Base-by-base conservation (phyloP, 2,797 vertebrate genomes). In the Leptatherina wallacei region DNA sequence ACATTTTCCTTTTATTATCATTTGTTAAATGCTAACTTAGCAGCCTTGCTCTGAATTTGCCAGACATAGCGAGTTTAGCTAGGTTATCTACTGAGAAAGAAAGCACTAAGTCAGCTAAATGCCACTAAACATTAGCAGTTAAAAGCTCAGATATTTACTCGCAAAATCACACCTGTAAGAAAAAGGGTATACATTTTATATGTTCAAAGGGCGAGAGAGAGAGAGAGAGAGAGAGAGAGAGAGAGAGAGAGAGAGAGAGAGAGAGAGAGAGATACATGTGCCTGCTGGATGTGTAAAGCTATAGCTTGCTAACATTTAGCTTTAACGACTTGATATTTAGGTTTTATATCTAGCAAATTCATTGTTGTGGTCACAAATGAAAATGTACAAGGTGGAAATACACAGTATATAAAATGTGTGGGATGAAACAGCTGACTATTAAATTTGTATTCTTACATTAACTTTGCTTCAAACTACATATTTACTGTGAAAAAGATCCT, bases 101-200 rank as follows among this genome's bases (percentile, higher is more conserved):
- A 22, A 10, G 3, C 6, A 6, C 0, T 1, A 22, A 29, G 4
- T 33, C 33, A 29, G 35, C 44, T 1, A 42, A 0, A 0, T 2
- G 6, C 18, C 30, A 3, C 33, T 38, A 22, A 69, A 33, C n/a
- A 27, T 0, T 2, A 18, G 6, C 13, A 62, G 24, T 33, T 65
- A 9, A 32, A 52, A 59, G 4, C 3, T 6, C 22, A 58, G 10
- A 8, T n/a, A n/a, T 49, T n/a, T 49, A 49, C 8, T 49, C 20
- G 6, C 2, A 20, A 44, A 44, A 44, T 2, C 6, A 24, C n/a
- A 51, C 3, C 40, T 11, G 4, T 14, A 49, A 22, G 18, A 49
- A n/a, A n/a, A n/a, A 49, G 7, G 8, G 1, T 2, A 47, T n/a
- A n/a, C 2, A 49, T 49, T 49, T n/a, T 9, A 9, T 7, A 47